Conservation (phyloP, 2,113 vertebrate species). For the Erythrolamprus reginae region DNA sequence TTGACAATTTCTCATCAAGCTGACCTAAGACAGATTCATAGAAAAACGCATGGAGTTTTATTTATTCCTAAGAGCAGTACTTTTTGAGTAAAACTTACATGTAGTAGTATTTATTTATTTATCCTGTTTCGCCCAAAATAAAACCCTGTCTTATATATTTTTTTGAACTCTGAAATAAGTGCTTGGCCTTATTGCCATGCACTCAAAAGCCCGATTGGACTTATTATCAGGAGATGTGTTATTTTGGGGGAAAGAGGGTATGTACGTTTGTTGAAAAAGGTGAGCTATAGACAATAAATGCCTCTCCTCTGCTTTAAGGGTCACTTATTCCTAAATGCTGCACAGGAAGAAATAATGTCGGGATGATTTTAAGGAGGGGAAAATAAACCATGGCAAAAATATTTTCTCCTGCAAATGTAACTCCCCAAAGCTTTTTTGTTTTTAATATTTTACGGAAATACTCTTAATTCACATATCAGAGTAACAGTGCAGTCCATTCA, state of each 20-base stretch:
- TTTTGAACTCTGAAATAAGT: too few relatives aligned
- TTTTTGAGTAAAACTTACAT: neutral
- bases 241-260: too few relatives aligned
- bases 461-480: neutral
- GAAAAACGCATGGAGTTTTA: rapidly evolving
- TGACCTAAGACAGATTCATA: conserved; percentile 65
- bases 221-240: too few relatives aligned
- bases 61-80: rapidly evolving
- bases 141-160: too few relatives aligned
- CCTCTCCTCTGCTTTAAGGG: neutral
- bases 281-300: neutral
- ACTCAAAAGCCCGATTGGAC: too few relatives aligned
- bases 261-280: neutral
- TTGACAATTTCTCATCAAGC: conserved; percentile 92
- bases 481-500: neutral
- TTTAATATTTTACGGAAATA: neutral
- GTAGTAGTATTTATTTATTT: too few relatives aligned
- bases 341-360: neutral
- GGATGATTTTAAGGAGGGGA: neutral
- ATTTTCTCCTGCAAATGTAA: neutral
- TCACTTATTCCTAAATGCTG: neutral
- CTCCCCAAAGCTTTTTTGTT: neutral
- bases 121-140: too few relatives aligned
- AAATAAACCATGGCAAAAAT: neutral
- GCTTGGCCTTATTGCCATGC: too few relatives aligned